Conservation (phyloP, 2,888 invertebrate species). For the Prosapia bicincta region DNA sequence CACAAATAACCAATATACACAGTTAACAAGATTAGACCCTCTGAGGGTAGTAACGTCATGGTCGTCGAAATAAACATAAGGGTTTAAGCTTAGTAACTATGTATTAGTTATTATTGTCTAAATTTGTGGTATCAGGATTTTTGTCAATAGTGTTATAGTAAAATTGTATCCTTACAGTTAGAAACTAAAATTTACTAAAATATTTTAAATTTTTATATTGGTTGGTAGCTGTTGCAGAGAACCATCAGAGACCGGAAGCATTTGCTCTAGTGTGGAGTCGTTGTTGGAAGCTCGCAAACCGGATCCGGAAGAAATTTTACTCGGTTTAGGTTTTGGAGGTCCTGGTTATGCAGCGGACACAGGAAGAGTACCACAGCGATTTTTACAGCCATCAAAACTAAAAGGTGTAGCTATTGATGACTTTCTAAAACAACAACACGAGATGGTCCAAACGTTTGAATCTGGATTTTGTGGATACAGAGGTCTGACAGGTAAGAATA, state of each 20-base stretch:
- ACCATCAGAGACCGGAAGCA: constrained; percentile 41
- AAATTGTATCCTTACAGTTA: too few relatives aligned
- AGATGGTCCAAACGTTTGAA: constrained; percentile 68
- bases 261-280: constrained; percentile 63
- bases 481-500: constrained; percentile 62
- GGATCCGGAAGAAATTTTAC: constrained; percentile 84
- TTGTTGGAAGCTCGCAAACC: constrained; percentile 78
- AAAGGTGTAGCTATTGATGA: constrained; percentile 72
- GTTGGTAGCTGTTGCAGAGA: constrained; percentile 36
- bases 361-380: constrained; percentile 78
- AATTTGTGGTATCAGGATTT: too few relatives aligned
- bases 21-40: too few relatives aligned
- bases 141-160: too few relatives aligned
- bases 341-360: constrained; percentile 44
- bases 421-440: constrained; percentile 70
- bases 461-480: constrained; percentile 72
- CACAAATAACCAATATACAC: too few relatives aligned
- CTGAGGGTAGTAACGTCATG: too few relatives aligned
- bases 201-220: too few relatives aligned
- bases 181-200: too few relatives aligned
- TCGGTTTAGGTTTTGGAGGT: constrained; percentile 60
- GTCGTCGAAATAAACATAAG: too few relatives aligned
- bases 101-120: too few relatives aligned
- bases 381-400: constrained; percentile 77
- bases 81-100: too few relatives aligned